Base-by-base conservation (phyloP, 2,888 invertebrate species). In the Metellina segmentata region DNA sequence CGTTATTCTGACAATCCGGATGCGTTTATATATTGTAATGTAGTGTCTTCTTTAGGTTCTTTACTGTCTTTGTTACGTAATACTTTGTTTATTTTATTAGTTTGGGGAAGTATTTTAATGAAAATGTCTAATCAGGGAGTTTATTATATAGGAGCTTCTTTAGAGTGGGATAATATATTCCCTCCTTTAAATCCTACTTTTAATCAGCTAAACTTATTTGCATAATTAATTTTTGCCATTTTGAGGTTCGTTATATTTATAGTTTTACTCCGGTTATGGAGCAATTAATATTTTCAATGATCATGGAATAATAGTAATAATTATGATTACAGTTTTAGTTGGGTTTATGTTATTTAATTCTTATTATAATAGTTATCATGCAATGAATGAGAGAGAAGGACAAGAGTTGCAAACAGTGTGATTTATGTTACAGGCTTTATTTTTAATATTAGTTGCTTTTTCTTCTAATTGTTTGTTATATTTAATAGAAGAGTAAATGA, bases 1-100 rank as follows among this genome's bases (percentile, higher is more conserved):
- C 97, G 97, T 92, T 97, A 97, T 85, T 96, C 97, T 5, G 97
- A 97, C 95, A 97, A 97, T 86, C 96, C 97, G 0, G 97, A 97
- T 95, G 95, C 95, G 49, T 97, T 96, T 94, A 95, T 96, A 93
- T 94, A 96, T 88, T 97, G 97, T 96, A 97, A 97, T 96, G 94
- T 96, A 93, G 94, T 97, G 91, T 97, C 97, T 51, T 96, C 96
- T 7, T 95, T 97, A 94, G 97, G 97, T n/a, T 96, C 96, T 53
- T 95, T 96, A 94, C 96, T 96, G 94, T 97, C 96, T 0, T 94
- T 96, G 93, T 94, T 96, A 94, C 95, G 96, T 93, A 95, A 96
- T 94, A 94, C 96, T 94, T 95, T 96, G 93, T 96, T 97, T 94
- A 95, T 96, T 94, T 96, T 96, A 95, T 96, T 96, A 95, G 95